Evolutionary conservation across 2,888 invertebrate species (phyloP), one percentile per base, ranked within the genome.

Genomic region (Sesamia inferens): DNA sequence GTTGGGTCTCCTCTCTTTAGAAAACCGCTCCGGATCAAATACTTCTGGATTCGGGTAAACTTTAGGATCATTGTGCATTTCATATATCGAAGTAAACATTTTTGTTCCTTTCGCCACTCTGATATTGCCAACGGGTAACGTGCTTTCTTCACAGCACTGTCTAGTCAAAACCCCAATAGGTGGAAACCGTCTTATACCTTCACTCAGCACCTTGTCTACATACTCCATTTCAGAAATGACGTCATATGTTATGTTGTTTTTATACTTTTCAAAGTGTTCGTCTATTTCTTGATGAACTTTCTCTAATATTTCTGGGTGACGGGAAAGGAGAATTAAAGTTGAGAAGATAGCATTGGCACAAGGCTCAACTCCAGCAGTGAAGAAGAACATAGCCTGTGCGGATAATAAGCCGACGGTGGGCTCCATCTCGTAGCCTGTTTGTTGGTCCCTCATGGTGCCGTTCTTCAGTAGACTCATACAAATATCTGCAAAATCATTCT

Each of bases 1-100:
- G 5, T 74, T 74, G 13, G 63, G 66, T 51, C 83, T 81, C 4
- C 74, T 72, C 42, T 91, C 91, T 1, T 88, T 84, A 6, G 88
- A 82, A 80, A 94, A 94, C 74, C 95, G 89, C 11, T 96, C 94
- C 0, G 96, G 96, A 74, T 94, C 90, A 85, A 95, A 96, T 2
- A 89, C 88, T 44, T 94, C 90, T 0, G 96, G 96, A 22, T 96
- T 85, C 0, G 93, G 89, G 81, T 91, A 96, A 71, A 92, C 90
- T 58, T 92, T 85, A 0, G 94, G 90, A 80, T 96, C 96, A 59
- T 92, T 90, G 74, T 96, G 96, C 16, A 94, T 81, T 31, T 92
- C 90, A 64, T 86, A 92, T 51, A 94, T 82, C 0, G 95, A 92
- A 5, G 90, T 87, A 24, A 88, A 84, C 6, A 95, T 84, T 31